Evolutionary conservation across 2,113 vertebrate genomes (phyloP), one percentile per base, ranked within the genome.

Genomic region (Rhabdomys dilectus): DNA sequence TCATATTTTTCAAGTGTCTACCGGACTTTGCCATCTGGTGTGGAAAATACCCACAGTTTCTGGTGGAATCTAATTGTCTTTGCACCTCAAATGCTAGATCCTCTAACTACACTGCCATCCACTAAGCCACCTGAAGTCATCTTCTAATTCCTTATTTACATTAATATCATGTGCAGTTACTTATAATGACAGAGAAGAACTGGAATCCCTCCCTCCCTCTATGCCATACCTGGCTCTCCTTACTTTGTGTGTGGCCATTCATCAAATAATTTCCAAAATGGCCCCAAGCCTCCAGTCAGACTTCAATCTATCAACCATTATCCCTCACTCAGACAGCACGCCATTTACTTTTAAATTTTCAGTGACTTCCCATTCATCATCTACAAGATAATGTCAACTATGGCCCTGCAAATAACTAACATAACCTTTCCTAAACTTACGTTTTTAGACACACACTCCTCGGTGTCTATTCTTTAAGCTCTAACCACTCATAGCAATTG

Each of bases 1-100:
- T 88, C 84, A 84, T 73, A 29, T 91, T 77, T 88, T 88, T 95
- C 36, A 81, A 72, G 66, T 62, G n/a, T 16, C 62, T 89, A n/a
- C 9, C 31, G 85, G 88, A 93, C 29, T 89, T 51, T 51, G 51
- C 45, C 22, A 39, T 51, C 39, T 66, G 53, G 85, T 45, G 75
- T 64, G 91, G 94, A 88, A 93, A 70, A 31, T 4, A 2, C 60
- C 62, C 16, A 58, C 39, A 84, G 85, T 58, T 92, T 95, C 80
- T 34, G 42, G 81, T 3, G 39, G 84, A 77, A 3, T 15, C 8
- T 17, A 72, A 88, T 13, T 90, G 16, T 78, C 60, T 48, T 42
- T 75, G 75, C 7, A 24, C 5, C 56, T 76, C 75, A 48, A 85
- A 7, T 24, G 17, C 70, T 89, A 45, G 21, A 13, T 95, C 45